Evolutionary conservation across 2,113 vertebrate genomes (phyloP), one percentile per base, ranked within the genome.

Genomic region (Phrynocephalus versicolor): DNA sequence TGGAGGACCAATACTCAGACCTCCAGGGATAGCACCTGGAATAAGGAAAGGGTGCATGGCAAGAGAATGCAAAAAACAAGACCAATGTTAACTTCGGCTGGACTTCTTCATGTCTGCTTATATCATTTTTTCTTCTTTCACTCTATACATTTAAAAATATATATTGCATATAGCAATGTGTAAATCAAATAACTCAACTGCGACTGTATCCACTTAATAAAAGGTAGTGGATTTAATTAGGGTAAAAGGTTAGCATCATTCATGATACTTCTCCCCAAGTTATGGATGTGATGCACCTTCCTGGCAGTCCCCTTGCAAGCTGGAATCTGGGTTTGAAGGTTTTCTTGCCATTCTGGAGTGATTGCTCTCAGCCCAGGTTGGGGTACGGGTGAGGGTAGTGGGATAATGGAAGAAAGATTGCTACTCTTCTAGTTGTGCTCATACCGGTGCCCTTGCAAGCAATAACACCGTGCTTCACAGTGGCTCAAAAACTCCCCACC

Each of bases 21-120:
- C 97, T 96, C 97, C 97, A 96, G 98, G 96, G 93, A 98, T 98
- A 97, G 97, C 97, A 98, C 97, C 98, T 98, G 88, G 55, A 79
- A 84, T 9, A 60, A 83, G 0, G 23, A 89, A 78, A 85, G 0
- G 14, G 89, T 0, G 16, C 6, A 67, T 85, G 67, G 88, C 0
- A 19, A 86, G 1, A 37, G 5, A 72, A 75, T 7, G 85, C 9
- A 85, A 23, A 70, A 37, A 51, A 13, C 80, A 92, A 67, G 25
- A 76, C 6, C 1, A 12, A 70, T 27, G 64, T 70, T 72, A 1
- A 45, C 80, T 84, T 60, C 4, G 7, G n/a, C 0, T 76, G 15
- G 27, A 30, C 39, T 39, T 85, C 72, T 77, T 78, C 86, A n/a
- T 67, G 51, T 8, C 55, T n/a, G 25, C 58, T 81, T 0, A 0